Percentiles rank a stretch among this genome's conserved stretches.
phyloP scores from a whole-genome alignment of 2,888 invertebrate genomes.

The Ophion ventricosus region DNA sequence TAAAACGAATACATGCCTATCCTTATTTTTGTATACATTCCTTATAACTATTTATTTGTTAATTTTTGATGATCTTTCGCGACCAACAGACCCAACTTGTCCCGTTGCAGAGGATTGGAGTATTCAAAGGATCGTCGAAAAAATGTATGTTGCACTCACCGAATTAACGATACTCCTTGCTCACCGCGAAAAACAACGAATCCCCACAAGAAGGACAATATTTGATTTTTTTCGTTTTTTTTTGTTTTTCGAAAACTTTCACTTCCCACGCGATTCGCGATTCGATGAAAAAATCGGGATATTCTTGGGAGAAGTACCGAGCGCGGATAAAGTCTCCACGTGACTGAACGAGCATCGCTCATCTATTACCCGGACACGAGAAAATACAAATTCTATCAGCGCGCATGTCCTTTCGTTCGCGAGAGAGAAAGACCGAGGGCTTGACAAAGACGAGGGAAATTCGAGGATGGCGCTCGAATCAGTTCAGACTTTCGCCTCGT shows the following conservation, averaged over 20 bases:
- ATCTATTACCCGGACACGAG: conserved; percentile 68
- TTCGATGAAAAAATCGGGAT: conserved; percentile 32
- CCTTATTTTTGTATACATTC: no score
- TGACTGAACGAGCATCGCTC: conserved; percentile 74
- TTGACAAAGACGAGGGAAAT: not conserved
- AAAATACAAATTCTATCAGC: conserved; percentile 71
- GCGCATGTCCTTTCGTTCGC: conserved; percentile 72
- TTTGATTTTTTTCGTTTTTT: not conserved
- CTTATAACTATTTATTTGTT: no score
- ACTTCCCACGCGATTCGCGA: conserved; percentile 57
- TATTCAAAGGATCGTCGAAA: no score
- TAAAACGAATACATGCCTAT: no score
- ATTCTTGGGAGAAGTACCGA: conserved; percentile 68
- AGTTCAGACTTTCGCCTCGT: not conserved
- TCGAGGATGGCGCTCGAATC: not conserved
- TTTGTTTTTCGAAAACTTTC: conserved; percentile 56
- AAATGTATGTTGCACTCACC: conserved; percentile 5
- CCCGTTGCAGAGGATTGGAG: no score
- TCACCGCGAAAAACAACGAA: conserved; percentile 36
- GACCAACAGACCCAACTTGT: no score
- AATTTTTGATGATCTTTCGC: no score
- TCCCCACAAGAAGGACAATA: conserved; percentile 35
- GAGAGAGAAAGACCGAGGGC: conserved; percentile 15
- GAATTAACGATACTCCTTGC: conserved; percentile 39
- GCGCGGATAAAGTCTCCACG: conserved; percentile 77